Conservation (phyloP, 2,888 invertebrate genomes). For the Torymus auratus region DNA sequence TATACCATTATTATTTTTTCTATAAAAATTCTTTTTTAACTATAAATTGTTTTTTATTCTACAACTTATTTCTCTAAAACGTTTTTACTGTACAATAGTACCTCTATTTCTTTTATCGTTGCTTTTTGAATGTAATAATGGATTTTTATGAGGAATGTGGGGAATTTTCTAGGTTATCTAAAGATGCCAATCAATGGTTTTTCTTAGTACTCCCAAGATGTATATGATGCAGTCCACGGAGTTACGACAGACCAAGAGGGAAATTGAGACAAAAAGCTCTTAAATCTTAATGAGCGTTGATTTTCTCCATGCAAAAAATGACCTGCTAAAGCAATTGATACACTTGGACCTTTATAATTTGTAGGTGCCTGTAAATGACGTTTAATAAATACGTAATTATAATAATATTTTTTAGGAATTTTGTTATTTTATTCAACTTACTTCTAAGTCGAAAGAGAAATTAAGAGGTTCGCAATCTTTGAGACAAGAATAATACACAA, state of each 20-base stretch:
- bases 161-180: neutral
- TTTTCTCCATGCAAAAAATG: conserved; percentile 80
- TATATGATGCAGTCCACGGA: conserved; percentile 85
- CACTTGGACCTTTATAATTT: conserved; percentile 73
- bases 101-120: conserved; percentile 15
- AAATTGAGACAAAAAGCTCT: conserved; percentile 79
- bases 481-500: conserved; percentile 83
- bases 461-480: conserved; percentile 79
- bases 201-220: conserved; percentile 80
- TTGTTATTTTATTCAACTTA: conserved; percentile 71
- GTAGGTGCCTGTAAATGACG: conserved; percentile 73
- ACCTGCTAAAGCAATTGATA: conserved; percentile 81
- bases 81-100: conserved; percentile 13
- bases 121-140: neutral
- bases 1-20: conserved; percentile 21
- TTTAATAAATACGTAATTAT: neutral
- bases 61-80: conserved; percentile 32
- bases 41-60: conserved; percentile 29
- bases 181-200: conserved; percentile 1
- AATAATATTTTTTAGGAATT: neutral
- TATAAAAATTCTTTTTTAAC: conserved; percentile 33
- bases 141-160: neutral
- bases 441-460: conserved; percentile 81
- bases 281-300: conserved; percentile 78
- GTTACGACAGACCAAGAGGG: conserved; percentile 83